Evolutionary conservation across 1,140 invertebrate genomes (phyloP).

Genomic region (Mactra quadrangularis): DNA sequence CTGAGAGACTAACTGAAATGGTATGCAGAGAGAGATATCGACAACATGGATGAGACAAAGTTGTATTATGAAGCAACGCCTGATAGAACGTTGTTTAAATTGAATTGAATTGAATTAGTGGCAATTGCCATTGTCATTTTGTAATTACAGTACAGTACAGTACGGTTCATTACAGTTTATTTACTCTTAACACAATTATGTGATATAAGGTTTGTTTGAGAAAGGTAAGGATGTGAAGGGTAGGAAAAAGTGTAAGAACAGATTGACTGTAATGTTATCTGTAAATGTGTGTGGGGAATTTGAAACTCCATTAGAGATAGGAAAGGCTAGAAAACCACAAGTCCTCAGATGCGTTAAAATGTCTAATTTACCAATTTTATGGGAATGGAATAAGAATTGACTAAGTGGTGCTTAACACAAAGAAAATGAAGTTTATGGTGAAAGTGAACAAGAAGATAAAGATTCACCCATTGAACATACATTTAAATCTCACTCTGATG

Average conservation of each 20-base stretch:
- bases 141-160: too few relatives aligned
- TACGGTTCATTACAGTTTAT: too few relatives aligned
- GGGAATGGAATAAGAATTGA: conserved; percentile 31
- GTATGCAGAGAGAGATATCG: not conserved
- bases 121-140: too few relatives aligned
- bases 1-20: not conserved
- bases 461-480: too few relatives aligned
- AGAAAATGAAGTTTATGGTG: too few relatives aligned
- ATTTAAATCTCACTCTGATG: too few relatives aligned
- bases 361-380: not conserved
- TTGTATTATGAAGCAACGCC: not conserved
- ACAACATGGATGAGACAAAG: too few relatives aligned
- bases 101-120: too few relatives aligned
- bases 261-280: conserved; percentile 19
- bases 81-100: not conserved
- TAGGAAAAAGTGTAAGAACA: not conserved
- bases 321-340: not conserved
- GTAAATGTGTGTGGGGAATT: conserved; percentile 29
- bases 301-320: conserved; percentile 2
- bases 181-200: too few relatives aligned
- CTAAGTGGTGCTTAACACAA: too few relatives aligned
- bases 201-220: too few relatives aligned
- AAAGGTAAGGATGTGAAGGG: conserved; percentile 19
- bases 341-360: not conserved
- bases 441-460: too few relatives aligned